Conservation (phyloP, 2,113 vertebrate genomes). For the Progne subis region DNA sequence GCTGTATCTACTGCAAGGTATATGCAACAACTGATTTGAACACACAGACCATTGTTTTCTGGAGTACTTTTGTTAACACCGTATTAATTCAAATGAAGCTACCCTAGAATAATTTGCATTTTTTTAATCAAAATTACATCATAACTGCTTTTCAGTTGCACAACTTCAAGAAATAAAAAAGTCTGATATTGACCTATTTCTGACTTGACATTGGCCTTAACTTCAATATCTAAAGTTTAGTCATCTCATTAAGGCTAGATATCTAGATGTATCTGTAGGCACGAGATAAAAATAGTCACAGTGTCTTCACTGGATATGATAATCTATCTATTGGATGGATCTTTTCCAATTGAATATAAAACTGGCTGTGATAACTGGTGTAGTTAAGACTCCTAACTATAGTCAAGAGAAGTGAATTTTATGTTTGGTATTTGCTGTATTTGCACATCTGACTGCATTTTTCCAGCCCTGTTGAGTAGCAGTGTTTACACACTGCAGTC, state of each 20-base stretch:
- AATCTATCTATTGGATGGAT: background rate
- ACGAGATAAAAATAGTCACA: fast-evolving
- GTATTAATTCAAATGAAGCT: background rate
- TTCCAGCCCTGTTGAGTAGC: background rate
- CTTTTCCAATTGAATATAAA: background rate
- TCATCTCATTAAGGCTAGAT: background rate
- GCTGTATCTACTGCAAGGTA: background rate
- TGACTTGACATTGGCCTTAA: background rate
- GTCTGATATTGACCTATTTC: background rate
- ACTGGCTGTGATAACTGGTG: background rate
- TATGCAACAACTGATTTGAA: background rate
- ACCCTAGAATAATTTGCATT: background rate
- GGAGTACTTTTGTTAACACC: background rate
- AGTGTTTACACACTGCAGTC: background rate
- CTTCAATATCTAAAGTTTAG: background rate
- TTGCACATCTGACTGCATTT: background rate
- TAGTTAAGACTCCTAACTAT: background rate
- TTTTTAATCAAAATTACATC: background rate
- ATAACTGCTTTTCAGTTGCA: background rate
- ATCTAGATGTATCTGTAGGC: background rate
- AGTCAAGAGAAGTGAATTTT: background rate
- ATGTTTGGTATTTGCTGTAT: background rate
- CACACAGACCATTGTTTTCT: background rate
- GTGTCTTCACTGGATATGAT: background rate
- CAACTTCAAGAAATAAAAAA: background rate